These are phyloP conservation scores for Sphaerodactylus townsendi DNA, from an alignment of 2,113 vertebrate species.

Conservation along the genomic window DNA sequence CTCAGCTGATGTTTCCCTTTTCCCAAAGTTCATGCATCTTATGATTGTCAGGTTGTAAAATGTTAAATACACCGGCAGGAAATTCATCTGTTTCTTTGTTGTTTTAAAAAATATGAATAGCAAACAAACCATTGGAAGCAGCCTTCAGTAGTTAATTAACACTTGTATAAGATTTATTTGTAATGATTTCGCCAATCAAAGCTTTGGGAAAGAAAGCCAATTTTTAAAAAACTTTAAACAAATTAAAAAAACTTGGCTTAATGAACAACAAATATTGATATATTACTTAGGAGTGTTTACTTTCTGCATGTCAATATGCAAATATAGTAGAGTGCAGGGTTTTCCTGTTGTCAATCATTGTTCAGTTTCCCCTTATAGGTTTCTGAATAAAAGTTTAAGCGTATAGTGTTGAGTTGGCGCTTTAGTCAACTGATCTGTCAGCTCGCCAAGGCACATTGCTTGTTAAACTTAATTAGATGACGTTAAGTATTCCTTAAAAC, in stretches of 20 bases:
- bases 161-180: neutral
- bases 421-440: too few species aligned
- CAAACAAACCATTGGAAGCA: neutral
- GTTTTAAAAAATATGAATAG: neutral
- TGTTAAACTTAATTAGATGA: too few species aligned
- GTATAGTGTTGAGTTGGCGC: neutral
- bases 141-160: neutral
- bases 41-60: neutral
- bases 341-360: neutral
- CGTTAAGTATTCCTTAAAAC: too few species aligned
- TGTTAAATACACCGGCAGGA: neutral
- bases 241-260: neutral
- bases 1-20: neutral
- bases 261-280: neutral
- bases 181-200: neutral
- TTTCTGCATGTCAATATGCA: constrained; percentile 6
- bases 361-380: neutral
- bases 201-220: neutral
- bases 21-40: neutral
- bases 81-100: neutral
- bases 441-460: too few species aligned
- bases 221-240: neutral
- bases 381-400: neutral
- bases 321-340: neutral
- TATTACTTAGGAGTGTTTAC: constrained; percentile 23